Percentiles rank a stretch among this genome's conserved stretches.
Evolutionary conservation across 2,797 vertebrate genomes (phyloP).

Genomic region (Spinus olivaceus): DNA sequence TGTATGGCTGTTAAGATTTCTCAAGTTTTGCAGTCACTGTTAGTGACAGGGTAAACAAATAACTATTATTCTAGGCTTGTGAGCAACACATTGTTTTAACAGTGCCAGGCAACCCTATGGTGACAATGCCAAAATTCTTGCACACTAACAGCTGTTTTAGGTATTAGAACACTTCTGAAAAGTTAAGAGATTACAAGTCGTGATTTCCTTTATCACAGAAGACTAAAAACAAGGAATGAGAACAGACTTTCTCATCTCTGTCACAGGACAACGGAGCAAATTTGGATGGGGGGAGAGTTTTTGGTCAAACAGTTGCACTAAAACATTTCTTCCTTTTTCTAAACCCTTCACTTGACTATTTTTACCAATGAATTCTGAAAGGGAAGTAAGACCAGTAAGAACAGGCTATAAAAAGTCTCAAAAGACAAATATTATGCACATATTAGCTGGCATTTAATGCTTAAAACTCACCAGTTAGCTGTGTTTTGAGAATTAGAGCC

Average conservation of each 20-base stretch:
- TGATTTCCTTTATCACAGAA: not conserved
- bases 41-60: not conserved
- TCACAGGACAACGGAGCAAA: not conserved
- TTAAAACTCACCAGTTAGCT: not conserved
- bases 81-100: not conserved
- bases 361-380: not conserved
- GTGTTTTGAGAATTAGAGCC: not conserved
- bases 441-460: not conserved
- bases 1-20: not conserved
- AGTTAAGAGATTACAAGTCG: not conserved
- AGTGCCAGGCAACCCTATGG: not conserved
- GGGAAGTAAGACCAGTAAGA: not conserved
- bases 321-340: not conserved
- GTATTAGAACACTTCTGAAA: not conserved
- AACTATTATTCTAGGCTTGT: not conserved
- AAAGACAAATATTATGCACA: not conserved
- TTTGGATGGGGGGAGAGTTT: not conserved
- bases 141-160: not conserved
- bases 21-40: not conserved
- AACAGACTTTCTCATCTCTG: not conserved
- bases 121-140: not conserved
- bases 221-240: not conserved
- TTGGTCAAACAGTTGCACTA: not conserved
- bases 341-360: not conserved
- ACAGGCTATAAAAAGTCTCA: not conserved